Evolutionary conservation across 2,888 invertebrate species (phyloP).

Genomic region (Hirtodrosophila trivittata): DNA sequence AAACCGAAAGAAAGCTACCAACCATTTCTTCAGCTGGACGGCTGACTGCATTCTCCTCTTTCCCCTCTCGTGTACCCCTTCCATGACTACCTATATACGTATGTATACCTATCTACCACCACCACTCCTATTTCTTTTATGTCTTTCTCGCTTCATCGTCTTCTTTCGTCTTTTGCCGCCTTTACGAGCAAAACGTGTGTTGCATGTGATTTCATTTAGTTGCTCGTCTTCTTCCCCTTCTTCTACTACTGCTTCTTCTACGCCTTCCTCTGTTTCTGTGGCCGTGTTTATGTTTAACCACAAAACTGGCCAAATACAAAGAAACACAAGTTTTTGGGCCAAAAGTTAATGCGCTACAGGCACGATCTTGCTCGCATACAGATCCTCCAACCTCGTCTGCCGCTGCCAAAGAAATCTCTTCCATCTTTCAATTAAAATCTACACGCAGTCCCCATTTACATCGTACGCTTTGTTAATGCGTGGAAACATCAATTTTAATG

Average conservation of each 20-base stretch:
- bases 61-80: not conserved
- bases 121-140: slow-evolving; percentile 12
- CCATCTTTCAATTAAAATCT: slow-evolving; percentile 61
- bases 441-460: slow-evolving; percentile 36
- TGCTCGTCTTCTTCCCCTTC: slow-evolving; percentile 26
- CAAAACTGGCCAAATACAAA: slow-evolving; percentile 45
- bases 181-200: slow-evolving; percentile 67
- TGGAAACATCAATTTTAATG: slow-evolving; percentile 7
- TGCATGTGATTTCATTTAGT: slow-evolving; percentile 77
- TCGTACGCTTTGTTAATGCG: slow-evolving; percentile 4
- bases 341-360: slow-evolving; percentile 67
- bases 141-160: slow-evolving; percentile 17
- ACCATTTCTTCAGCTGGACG: slow-evolving; percentile 18
- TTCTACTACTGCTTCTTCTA: not conserved
- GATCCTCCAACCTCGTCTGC: not conserved
- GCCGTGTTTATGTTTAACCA: slow-evolving; percentile 52
- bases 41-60: not conserved
- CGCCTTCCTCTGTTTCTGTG: not conserved
- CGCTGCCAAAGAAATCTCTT: slow-evolving; percentile 11
- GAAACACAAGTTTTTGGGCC: slow-evolving; percentile 52
- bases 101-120: not conserved
- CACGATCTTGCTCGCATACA: slow-evolving; percentile 52
- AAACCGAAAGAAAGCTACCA: slow-evolving; percentile 63
- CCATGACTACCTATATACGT: not conserved
- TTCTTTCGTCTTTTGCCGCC: slow-evolving; percentile 44